Base-by-base conservation (phyloP, 2,113 vertebrate genomes). In the Grallaria varia region DNA sequence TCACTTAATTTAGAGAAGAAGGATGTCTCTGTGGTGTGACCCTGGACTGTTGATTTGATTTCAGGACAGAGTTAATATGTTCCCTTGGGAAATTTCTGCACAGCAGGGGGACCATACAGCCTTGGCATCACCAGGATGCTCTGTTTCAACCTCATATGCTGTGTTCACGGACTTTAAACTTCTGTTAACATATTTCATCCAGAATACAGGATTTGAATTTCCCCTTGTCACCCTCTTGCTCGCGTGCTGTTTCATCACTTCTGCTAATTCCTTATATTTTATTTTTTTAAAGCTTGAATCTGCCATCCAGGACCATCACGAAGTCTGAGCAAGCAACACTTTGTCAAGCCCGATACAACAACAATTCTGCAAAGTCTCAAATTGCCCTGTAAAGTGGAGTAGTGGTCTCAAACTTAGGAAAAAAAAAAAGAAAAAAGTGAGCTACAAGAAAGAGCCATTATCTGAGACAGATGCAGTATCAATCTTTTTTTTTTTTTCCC, bases 1-100 rank as follows among this genome's bases (percentile, higher is more conserved):
- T 86, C 78, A 66, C 67, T 80, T 93, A 83, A 75, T 91, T 94
- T 96, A 77, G 59, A 83, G 63, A 90, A 85, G 67, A 93, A 85
- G 49, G 53, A 75, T 80, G 5, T 85, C 45, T 83, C 67, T 52
- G 37, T 15, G 8, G 21, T 87, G 31, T 77, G 58, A 87, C 33
- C 68, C 42, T 80, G 55, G 30, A 44, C 7, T 9, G 59, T 6
- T 83, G 78, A 87, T 85, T 73, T n/a, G 24, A 87, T 95, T 95
- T 87, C 12, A 52, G 42, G 59, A 55, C 24, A 30, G 56, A 62
- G 19, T 62, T 94, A 87, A 63, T 76, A 55, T 17, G 25, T 71
- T 87, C 71, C 67, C 55, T 73, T 88, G 39, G 82, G 84, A 92
- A 90, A 88, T 84, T 81, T 95, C 59, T 78, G 47, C 50, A 21